Evolutionary conservation across 2,113 vertebrate species (phyloP), one percentile per base, ranked within the genome.

Genomic region (Ranitomeya variabilis): DNA sequence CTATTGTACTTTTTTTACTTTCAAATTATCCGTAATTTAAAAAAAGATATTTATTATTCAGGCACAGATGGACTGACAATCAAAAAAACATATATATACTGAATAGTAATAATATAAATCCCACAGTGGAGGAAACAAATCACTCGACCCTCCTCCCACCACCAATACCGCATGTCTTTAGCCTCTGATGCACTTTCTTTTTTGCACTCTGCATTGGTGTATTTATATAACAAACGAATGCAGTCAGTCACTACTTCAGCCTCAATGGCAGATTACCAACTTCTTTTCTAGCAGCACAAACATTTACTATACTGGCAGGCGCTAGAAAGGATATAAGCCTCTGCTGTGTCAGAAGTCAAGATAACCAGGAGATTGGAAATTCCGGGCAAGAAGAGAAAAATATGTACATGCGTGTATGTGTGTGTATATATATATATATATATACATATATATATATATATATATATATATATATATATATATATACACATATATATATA

Each of bases 341-440:
- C 83, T 71, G 13, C 93, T 92, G 92, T 94, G 93, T 92, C 93
- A 93, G 60, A 94, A 95, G 93, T 94, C 92, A 93, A 94, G 93
- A 93, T 92, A 92, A 94, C 93, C 92, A 94, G 73, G 45, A 51
- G 51, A 76, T 18, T 45, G 71, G 71, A 74, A 15, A 74, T 45
- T 15, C 37, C 26, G 18, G 12, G 26, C 16, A 54, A 78, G 9
- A 76, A 76, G 5, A 6, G 13, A 2, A 74, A 71, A 11, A 71
- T 71, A 6, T 71, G 2, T 0, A 14, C 26, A 71, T 7, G 31
- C 14, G 6, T 31, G 31, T 14, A 71, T 19, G 31, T 6, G 13
- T 31, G 1, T 71, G 3, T 69, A 10, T 71, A 31, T 71, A 12
- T 31, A 71, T 71, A 71, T 26, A 26, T 4, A 23, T 3, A 69